A percentile compares a stretch with the other conserved stretches of the same genome.
Evolutionary conservation across 2,113 vertebrate species (phyloP).

Genomic region (Rhipidura dahli): DNA sequence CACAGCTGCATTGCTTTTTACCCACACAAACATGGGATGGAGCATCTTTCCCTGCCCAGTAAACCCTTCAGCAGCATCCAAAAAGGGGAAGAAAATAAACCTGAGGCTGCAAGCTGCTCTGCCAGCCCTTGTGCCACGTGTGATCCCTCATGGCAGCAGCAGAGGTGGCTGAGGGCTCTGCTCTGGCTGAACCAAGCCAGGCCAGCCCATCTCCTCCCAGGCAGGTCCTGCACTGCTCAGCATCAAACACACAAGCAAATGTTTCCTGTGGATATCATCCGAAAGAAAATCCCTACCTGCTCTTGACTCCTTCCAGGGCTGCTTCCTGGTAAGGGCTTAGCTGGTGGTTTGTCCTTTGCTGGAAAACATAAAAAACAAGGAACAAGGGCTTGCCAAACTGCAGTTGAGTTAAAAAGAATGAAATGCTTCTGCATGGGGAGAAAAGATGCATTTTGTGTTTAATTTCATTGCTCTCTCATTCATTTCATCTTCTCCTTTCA

Average conservation of each 20-base stretch:
- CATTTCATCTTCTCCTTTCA: background rate
- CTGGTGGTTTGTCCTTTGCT: conserved; percentile 28
- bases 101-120: background rate
- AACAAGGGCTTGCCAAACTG: background rate
- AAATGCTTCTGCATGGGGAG: background rate
- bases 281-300: conserved; percentile 10
- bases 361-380: conserved; percentile 28
- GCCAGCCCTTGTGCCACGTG: background rate
- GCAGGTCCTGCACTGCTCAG: background rate
- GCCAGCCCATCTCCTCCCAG: background rate
- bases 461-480: background rate
- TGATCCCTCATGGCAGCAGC: background rate
- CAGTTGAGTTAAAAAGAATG: background rate
- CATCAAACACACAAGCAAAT: background rate
- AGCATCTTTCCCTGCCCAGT: background rate
- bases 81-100: background rate
- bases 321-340: background rate
- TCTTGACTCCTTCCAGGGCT: background rate
- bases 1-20: background rate
- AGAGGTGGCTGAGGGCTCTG: background rate
- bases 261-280: background rate
- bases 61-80: background rate
- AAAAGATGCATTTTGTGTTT: background rate
- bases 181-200: background rate
- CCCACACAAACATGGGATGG: too few species aligned